Evolutionary conservation across 1,140 invertebrate genomes (phyloP).

Genomic region (Leptestheria dahalacensis): DNA sequence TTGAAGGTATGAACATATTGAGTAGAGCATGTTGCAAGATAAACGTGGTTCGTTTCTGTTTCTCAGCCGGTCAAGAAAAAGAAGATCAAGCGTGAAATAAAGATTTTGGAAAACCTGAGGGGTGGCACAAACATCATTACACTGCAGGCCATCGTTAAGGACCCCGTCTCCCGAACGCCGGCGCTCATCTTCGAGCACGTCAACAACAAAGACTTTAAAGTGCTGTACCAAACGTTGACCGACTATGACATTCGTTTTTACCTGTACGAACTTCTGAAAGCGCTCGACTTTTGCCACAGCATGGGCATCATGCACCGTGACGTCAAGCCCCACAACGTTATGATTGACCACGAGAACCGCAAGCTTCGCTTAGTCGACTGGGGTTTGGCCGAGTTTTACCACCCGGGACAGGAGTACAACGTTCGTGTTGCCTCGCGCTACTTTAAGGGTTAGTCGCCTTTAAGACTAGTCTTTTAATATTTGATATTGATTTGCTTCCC

Average conservation of each 20-base stretch:
- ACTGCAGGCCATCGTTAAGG: slow-evolving; percentile 96
- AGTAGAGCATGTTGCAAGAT: background rate
- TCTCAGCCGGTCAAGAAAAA: slow-evolving; percentile 99
- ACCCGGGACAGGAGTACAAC: slow-evolving; percentile 99
- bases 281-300: slow-evolving; percentile 98
- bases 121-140: slow-evolving; percentile 99
- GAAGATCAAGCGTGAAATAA: slow-evolving; percentile 99
- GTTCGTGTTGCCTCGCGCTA: slow-evolving; percentile 95
- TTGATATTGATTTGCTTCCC: background rate
- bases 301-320: slow-evolving; percentile 99
- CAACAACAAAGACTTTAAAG: slow-evolving; percentile 99
- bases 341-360: slow-evolving; percentile 99
- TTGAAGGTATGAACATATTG: slow-evolving; percentile 59
- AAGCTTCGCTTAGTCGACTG: slow-evolving; percentile 98
- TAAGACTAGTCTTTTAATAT: background rate
- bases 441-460: slow-evolving; percentile 42
- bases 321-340: slow-evolving; percentile 99
- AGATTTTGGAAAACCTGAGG: slow-evolving; percentile 98
- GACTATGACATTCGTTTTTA: slow-evolving; percentile 98
- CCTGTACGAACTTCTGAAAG: slow-evolving; percentile 80
- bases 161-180: slow-evolving; percentile 95
- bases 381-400: slow-evolving; percentile 99
- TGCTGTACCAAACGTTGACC: slow-evolving; percentile 96
- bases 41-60: slow-evolving; percentile 18
- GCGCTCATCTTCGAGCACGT: slow-evolving; percentile 99